Conservation (phyloP, 2,888 invertebrate species). For the Thera obeliscata region DNA sequence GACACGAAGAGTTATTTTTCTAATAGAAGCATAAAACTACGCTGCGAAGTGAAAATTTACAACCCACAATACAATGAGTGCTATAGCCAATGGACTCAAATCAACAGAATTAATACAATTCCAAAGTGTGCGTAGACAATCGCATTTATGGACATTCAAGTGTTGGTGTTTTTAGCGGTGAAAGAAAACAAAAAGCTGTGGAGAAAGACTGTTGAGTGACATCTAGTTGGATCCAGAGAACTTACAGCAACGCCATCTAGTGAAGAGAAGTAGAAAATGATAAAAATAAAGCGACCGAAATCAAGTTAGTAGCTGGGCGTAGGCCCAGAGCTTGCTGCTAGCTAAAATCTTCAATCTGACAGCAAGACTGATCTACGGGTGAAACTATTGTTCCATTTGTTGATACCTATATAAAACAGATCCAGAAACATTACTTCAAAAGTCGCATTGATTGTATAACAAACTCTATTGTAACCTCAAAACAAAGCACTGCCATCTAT, state of each 20-base stretch:
- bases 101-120: slow-evolving; percentile 43
- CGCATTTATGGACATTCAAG: slow-evolving; percentile 60
- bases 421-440: not conserved
- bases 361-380: not conserved
- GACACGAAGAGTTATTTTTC: not conserved
- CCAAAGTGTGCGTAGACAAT: slow-evolving; percentile 50
- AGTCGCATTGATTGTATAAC: not conserved
- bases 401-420: not conserved
- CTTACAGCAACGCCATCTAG: slow-evolving; percentile 23
- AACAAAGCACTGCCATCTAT: slow-evolving; percentile 30
- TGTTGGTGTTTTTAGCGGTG: slow-evolving; percentile 59
- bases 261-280: slow-evolving; percentile 8
- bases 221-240: slow-evolving; percentile 2
- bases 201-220: slow-evolving; percentile 13
- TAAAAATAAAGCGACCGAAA: slow-evolving; percentile 22
- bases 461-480: not conserved
- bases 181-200: not conserved
- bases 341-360: not conserved
- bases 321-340: not conserved
- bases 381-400: not conserved
- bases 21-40: not conserved
- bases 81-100: slow-evolving; percentile 42
- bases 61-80: slow-evolving; percentile 51
- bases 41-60: slow-evolving; percentile 15
- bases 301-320: slow-evolving; percentile 1